Evolutionary conservation across 1,140 invertebrate genomes (phyloP).

Genomic region (Drosophila santomea): DNA sequence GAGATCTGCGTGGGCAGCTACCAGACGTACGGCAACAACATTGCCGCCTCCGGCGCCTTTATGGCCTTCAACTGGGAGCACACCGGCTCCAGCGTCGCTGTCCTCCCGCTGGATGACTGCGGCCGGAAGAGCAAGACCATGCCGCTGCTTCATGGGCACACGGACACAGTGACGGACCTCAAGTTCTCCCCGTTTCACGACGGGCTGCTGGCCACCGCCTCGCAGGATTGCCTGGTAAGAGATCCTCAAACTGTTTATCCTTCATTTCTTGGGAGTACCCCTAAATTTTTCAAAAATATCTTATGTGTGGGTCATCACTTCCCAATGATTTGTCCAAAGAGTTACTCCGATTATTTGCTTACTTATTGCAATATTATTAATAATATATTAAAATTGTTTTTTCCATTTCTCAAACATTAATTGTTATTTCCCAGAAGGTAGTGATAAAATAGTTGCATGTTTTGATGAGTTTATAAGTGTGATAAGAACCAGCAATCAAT

Average conservation of each 20-base stretch:
- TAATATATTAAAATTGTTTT: no score
- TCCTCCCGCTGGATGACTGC: conserved; percentile 93
- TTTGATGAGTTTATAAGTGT: no score
- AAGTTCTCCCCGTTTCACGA: conserved; percentile 98
- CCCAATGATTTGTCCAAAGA: no score
- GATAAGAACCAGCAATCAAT: background rate
- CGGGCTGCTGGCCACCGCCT: conserved; percentile 94
- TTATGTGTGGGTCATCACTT: no score
- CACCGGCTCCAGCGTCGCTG: conserved; percentile 93
- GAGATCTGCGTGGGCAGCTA: conserved; percentile 95
- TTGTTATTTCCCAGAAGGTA: no score
- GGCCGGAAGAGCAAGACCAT: conserved; percentile 94
- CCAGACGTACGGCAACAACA: conserved; percentile 97
- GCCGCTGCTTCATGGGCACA: conserved; percentile 93
- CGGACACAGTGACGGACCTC: conserved; percentile 97
- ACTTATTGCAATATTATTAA: no score
- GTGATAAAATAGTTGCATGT: no score
- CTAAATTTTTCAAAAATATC: no score
- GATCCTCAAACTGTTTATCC: no score
- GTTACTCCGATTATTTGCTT: background rate
- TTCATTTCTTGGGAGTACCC: no score
- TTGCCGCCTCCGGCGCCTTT: conserved; percentile 95
- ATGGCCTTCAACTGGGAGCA: conserved; percentile 97
- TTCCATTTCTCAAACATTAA: no score
- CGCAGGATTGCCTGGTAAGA: conserved; percentile 92